Evolutionary conservation across 2,797 vertebrate genomes (phyloP).

Genomic region (Muscicapa comitata): DNA sequence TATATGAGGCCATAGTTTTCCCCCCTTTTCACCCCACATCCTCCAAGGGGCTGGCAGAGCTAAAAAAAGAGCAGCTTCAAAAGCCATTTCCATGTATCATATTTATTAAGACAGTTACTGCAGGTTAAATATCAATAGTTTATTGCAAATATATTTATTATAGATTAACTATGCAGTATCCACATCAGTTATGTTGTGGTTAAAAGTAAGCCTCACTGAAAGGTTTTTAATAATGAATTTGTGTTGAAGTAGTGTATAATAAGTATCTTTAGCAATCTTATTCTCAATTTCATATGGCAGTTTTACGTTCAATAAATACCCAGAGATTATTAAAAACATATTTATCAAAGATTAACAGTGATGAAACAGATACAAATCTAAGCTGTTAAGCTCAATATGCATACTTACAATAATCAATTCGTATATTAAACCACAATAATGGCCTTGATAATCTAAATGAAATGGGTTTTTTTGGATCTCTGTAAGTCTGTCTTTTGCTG

Average conservation of each 20-base stretch:
- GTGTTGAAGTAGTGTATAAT: conserved; percentile 12
- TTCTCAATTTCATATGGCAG: conserved; percentile 61
- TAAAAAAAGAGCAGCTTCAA: neutral
- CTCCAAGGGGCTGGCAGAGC: neutral
- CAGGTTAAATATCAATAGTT: conserved; percentile 64
- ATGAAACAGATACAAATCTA: conserved; percentile 74
- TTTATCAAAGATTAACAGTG: conserved; percentile 77
- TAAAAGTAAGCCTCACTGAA: conserved; percentile 43
- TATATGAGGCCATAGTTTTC: neutral
- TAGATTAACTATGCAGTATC: conserved; percentile 25
- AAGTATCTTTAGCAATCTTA: conserved; percentile 55
- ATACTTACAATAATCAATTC: conserved; percentile 72
- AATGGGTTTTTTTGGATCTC: neutral
- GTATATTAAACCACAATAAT: conserved; percentile 62
- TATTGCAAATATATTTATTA: conserved; percentile 56
- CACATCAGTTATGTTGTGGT: neutral
- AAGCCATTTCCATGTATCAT: conserved; percentile 26
- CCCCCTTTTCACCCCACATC: neutral
- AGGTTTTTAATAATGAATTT: conserved; percentile 56
- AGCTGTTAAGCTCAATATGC: conserved; percentile 65
- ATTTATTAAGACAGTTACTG: conserved; percentile 59
- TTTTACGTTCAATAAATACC: conserved; percentile 76
- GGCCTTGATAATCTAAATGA: conserved; percentile 59
- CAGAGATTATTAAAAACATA: conserved; percentile 78
- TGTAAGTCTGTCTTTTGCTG: neutral